These are phyloP conservation scores for Aurelia sp. DNA, from an alignment of 30 jellyfish, hydroid and myxozoan genomes.

Conservation along the genomic window DNA sequence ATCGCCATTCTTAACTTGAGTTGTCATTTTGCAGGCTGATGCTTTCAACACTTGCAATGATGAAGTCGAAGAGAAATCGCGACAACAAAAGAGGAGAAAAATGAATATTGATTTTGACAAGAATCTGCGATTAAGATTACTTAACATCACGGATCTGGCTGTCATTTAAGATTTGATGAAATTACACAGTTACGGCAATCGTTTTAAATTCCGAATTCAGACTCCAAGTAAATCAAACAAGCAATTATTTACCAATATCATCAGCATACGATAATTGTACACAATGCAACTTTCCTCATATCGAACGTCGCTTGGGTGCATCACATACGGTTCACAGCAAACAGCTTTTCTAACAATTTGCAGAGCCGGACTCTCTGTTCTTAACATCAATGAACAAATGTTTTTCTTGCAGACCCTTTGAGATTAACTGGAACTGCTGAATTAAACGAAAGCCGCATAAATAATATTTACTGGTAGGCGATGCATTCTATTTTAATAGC, in stretches of 20 bases:
- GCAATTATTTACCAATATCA: conserved; percentile 39
- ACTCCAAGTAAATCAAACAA: conserved; percentile 49
- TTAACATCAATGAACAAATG: conserved; percentile 36
- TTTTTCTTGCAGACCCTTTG: conserved; percentile 31
- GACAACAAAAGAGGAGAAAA: conserved; percentile 12
- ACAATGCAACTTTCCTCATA: conserved; percentile 2
- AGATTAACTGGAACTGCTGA: conserved; percentile 37
- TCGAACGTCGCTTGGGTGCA: conserved; percentile 21
- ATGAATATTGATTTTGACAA: conserved; percentile 1
- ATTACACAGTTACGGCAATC: conserved; percentile 48
- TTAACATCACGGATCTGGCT: conserved; percentile 22
- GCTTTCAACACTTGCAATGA: too few relatives aligned
- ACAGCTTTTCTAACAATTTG: conserved; percentile 31
- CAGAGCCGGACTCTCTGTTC: conserved; percentile 60
- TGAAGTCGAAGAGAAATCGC: neutral
- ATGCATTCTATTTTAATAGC: conserved; percentile 4
- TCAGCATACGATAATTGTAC: conserved; percentile 13
- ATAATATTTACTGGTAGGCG: conserved; percentile 50
- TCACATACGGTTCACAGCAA: conserved; percentile 34
- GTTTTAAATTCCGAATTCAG: conserved; percentile 50
- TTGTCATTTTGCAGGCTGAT: too few relatives aligned
- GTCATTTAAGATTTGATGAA: conserved; percentile 32
- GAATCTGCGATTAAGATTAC: neutral
- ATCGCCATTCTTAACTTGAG: too few relatives aligned
- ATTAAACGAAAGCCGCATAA: conserved; percentile 54